Conservation (phyloP, 1,140 invertebrate species). For the Hyles euphorbiae region DNA sequence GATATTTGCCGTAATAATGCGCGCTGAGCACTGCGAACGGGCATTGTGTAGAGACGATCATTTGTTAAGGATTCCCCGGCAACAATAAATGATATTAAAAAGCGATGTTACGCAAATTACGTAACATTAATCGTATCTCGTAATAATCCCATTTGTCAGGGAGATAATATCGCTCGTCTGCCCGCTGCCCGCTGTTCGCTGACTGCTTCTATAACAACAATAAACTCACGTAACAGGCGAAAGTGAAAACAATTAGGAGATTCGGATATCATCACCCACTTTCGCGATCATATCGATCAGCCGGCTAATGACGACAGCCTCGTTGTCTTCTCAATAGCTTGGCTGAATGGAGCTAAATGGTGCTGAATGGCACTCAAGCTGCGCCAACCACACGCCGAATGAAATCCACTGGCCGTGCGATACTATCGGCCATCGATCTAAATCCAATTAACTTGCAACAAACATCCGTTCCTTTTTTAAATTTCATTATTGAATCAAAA, state of each 20-base stretch:
- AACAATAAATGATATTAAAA: too few species aligned
- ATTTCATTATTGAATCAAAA: slow-evolving; percentile 15
- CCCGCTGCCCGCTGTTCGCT: slow-evolving; percentile 6
- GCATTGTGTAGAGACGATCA: too few species aligned
- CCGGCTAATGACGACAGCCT: slow-evolving; percentile 4
- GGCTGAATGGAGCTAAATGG: background rate
- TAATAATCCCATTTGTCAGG: slow-evolving; percentile 58
- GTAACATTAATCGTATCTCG: slow-evolving; percentile 42
- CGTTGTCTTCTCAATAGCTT: slow-evolving; percentile 1
- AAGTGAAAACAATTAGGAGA: slow-evolving; percentile 62
- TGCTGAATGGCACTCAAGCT: background rate
- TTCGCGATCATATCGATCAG: slow-evolving; percentile 30
- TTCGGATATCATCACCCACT: slow-evolving; percentile 37
- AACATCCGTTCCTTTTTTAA: slow-evolving; percentile 2
- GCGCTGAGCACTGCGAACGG: too few species aligned
- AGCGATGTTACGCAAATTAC: slow-evolving; percentile 45
- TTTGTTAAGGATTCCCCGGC: too few species aligned
- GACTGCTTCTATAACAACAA: slow-evolving; percentile 29
- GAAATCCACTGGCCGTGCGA: slow-evolving; percentile 18
- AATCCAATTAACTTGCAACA: slow-evolving; percentile 19
- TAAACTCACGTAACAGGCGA: slow-evolving; percentile 43
- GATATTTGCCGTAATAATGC: too few species aligned
- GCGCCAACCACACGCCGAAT: slow-evolving; percentile 21
- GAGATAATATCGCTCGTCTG: slow-evolving; percentile 42
- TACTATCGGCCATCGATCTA: slow-evolving; percentile 16